phyloP scores from a whole-genome alignment of 2,888 invertebrate species.

The Ganaspis brasiliensis region DNA sequence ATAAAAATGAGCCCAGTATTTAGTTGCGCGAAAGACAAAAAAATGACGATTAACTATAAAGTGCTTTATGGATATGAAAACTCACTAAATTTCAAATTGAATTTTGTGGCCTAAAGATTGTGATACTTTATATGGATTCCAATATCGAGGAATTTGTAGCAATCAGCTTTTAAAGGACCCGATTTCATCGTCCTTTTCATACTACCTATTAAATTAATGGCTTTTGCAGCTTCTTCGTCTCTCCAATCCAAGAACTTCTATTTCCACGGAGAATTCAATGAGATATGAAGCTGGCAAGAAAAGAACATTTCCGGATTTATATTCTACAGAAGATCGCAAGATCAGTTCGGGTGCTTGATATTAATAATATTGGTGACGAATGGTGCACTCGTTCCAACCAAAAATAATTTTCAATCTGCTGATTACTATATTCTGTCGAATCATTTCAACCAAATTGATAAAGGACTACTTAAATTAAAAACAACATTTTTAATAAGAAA shows the following conservation, averaged over 20 bases:
- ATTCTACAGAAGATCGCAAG: conserved; percentile 5
- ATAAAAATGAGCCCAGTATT: too few relatives aligned
- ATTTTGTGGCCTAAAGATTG: conserved; percentile 8
- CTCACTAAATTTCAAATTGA: background rate
- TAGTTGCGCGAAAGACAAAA: too few relatives aligned
- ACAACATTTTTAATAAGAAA: too few relatives aligned
- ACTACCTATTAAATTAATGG: conserved; percentile 65
- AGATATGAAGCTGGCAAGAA: conserved; percentile 31
- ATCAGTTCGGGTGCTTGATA: conserved; percentile 1
- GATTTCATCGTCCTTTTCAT: conserved; percentile 43
- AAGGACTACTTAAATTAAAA: too few relatives aligned
- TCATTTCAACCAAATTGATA: background rate
- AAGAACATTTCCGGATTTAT: conserved; percentile 29
- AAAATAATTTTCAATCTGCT: conserved; percentile 10
- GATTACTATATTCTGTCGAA: background rate
- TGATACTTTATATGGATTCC: conserved; percentile 17
- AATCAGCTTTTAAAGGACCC: conserved; percentile 49
- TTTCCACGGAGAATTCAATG: conserved; percentile 35
- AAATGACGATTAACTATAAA: conserved; percentile 1
- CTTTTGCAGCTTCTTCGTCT: conserved; percentile 37
- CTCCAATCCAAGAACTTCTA: conserved; percentile 36
- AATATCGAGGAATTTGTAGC: conserved; percentile 28
- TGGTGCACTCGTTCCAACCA: background rate
- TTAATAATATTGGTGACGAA: conserved; percentile 20
- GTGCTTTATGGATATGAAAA: background rate